Conservation (phyloP, 2,797 vertebrate species). For the Gymnothorax reevesii region DNA sequence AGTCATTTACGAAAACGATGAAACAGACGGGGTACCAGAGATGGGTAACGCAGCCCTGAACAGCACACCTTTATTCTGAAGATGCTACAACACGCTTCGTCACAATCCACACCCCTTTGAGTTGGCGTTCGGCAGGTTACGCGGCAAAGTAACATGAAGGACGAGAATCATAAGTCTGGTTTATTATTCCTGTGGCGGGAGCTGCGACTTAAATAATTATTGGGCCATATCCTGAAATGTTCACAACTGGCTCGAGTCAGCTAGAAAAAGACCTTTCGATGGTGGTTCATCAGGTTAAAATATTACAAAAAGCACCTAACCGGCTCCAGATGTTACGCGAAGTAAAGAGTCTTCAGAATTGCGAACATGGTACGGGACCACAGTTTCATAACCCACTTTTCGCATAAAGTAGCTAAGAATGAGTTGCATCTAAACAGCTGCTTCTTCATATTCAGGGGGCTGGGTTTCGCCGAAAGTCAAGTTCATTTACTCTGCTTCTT, state of each 20-base stretch:
- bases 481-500: not conserved
- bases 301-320: not conserved
- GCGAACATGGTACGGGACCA: not conserved
- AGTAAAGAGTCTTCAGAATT: not conserved
- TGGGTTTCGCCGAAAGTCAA: not conserved
- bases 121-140: not conserved
- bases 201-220: not conserved
- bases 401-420: not conserved
- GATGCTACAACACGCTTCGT: not conserved
- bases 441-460: not conserved
- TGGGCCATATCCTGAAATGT: not conserved
- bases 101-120: constrained; percentile 1
- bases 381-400: not conserved
- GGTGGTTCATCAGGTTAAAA: not conserved
- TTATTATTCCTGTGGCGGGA: not conserved
- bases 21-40: not conserved
- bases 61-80: not conserved
- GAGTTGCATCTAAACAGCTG: not conserved
- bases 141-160: not conserved
- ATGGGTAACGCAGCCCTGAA: not conserved
- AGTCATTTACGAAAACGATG: not conserved
- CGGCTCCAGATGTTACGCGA: not conserved
- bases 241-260: not conserved
- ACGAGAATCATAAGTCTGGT: not conserved
- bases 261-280: not conserved